Conservation (phyloP, 2,797 vertebrate genomes). For the Typhlichthys subterraneus region DNA sequence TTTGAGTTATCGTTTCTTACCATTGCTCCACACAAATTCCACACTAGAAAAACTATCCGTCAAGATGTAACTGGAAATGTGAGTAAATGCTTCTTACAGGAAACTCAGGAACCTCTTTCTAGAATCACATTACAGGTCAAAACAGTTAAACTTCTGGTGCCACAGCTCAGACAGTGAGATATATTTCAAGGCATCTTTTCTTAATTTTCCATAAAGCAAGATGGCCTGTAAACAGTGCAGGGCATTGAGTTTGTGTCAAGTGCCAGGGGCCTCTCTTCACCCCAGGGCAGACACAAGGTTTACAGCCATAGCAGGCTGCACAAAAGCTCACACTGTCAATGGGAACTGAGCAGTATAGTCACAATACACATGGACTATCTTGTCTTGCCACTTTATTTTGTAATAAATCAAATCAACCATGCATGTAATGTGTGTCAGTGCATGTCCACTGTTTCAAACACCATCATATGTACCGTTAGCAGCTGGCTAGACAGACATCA, state of each 20-base stretch:
- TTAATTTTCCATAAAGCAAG: constrained; percentile 24
- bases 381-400: constrained; percentile 53
- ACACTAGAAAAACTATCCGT: constrained; percentile 11
- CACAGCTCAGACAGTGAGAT: constrained; percentile 29
- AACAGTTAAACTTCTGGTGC: constrained; percentile 39
- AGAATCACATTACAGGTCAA: constrained; percentile 46
- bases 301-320: constrained; percentile 22
- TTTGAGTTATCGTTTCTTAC: constrained; percentile 47
- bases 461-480: constrained; percentile 32
- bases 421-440: constrained; percentile 23
- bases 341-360: constrained; percentile 14
- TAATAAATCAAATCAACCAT: constrained; percentile 46
- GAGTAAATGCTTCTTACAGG: constrained; percentile 20
- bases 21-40: constrained; percentile 40
- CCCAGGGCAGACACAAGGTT: constrained; percentile 22
- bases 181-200: constrained; percentile 34
- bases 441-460: constrained; percentile 23
- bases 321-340: constrained; percentile 61
- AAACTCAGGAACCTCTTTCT: constrained; percentile 29
- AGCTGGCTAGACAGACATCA: constrained; percentile 15
- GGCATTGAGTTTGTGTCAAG: constrained; percentile 58
- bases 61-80: constrained; percentile 24
- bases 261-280: constrained; percentile 25
- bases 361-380: constrained; percentile 64
- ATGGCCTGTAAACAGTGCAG: constrained; percentile 34